Evolutionary conservation across 2,113 vertebrate genomes (phyloP).

Genomic region (Atlantisia rogersi): DNA sequence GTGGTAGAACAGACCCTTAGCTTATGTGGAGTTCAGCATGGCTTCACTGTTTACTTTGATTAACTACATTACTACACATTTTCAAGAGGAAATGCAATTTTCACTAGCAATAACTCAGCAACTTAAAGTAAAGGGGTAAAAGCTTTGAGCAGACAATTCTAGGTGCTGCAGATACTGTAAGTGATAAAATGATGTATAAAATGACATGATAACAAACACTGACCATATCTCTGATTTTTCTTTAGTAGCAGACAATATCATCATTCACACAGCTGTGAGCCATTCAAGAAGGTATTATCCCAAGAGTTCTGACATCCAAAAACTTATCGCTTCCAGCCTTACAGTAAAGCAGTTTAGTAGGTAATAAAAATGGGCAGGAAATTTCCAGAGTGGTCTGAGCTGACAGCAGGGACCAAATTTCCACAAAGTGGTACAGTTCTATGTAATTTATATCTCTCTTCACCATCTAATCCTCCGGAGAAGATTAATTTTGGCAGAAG

Average conservation of each 20-base stretch:
- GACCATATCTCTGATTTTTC: slow-evolving; percentile 62
- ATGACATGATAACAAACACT: slow-evolving; percentile 64
- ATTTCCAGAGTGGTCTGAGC: slow-evolving; percentile 47
- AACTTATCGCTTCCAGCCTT: slow-evolving; percentile 57
- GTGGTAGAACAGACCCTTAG: slow-evolving; percentile 3
- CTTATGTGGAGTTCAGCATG: neutral
- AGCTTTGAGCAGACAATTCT: slow-evolving; percentile 52
- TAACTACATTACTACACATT: slow-evolving; percentile 45
- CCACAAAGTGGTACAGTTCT: slow-evolving; percentile 44
- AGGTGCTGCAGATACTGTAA: slow-evolving; percentile 28
- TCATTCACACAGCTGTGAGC: slow-evolving; percentile 61
- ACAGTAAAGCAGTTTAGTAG: slow-evolving; percentile 52
- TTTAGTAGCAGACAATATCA: slow-evolving; percentile 62
- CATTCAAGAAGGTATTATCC: slow-evolving; percentile 63
- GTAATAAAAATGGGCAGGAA: slow-evolving; percentile 64
- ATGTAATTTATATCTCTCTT: slow-evolving; percentile 52
- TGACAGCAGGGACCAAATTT: slow-evolving; percentile 58
- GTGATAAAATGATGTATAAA: slow-evolving; percentile 63
- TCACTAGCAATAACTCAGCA: slow-evolving; percentile 14
- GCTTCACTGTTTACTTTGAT: slow-evolving; percentile 53
- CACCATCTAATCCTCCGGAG: slow-evolving; percentile 36
- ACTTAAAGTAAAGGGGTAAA: slow-evolving; percentile 33
- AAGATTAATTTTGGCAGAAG: slow-evolving; percentile 55
- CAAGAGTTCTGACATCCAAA: slow-evolving; percentile 58
- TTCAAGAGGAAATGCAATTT: slow-evolving; percentile 56